phyloP scores from a whole-genome alignment of 2,113 vertebrate species.

The Istiophorus platypterus region DNA sequence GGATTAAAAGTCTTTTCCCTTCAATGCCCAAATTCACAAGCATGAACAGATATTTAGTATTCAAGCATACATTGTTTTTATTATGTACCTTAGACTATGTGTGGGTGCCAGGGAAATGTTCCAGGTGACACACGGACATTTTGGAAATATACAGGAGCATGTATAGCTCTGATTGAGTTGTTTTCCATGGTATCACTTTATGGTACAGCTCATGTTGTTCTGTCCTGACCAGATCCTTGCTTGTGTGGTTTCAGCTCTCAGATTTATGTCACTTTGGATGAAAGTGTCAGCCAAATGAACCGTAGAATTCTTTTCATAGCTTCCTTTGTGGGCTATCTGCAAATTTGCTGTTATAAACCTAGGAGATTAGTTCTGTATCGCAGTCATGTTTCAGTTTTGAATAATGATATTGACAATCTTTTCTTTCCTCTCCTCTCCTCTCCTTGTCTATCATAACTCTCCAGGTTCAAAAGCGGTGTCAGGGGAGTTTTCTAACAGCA shows the following conservation, averaged over 20 bases:
- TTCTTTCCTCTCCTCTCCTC: not conserved
- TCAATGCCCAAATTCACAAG: too few relatives aligned
- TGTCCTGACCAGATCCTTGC: too few relatives aligned
- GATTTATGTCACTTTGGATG: too few relatives aligned
- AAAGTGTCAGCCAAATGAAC: too few relatives aligned
- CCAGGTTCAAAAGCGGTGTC: conserved; percentile 89
- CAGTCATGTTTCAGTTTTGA: not conserved
- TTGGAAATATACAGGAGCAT: conserved; percentile 18
- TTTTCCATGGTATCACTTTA: too few relatives aligned
- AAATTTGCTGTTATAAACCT: not conserved
- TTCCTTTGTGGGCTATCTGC: too few relatives aligned
- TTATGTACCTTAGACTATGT: not conserved
- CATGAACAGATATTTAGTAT: not conserved
- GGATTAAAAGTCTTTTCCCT: not conserved
- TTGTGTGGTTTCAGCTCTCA: too few relatives aligned
- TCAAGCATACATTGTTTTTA: not conserved
- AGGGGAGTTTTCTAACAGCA: conserved; percentile 85
- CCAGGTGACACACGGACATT: conserved; percentile 73
- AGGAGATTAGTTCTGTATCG: not conserved
- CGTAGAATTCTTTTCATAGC: too few relatives aligned
- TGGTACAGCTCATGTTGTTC: too few relatives aligned
- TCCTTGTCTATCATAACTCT: not conserved
- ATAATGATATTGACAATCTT: not conserved
- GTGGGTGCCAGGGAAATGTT: conserved; percentile 44
- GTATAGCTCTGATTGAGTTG: conserved; percentile 35